These are phyloP conservation scores for Mnemiopsis leidyi DNA, from an alignment of 37 sponge, comb jelly and placozoan species.

Conservation along the genomic window DNA sequence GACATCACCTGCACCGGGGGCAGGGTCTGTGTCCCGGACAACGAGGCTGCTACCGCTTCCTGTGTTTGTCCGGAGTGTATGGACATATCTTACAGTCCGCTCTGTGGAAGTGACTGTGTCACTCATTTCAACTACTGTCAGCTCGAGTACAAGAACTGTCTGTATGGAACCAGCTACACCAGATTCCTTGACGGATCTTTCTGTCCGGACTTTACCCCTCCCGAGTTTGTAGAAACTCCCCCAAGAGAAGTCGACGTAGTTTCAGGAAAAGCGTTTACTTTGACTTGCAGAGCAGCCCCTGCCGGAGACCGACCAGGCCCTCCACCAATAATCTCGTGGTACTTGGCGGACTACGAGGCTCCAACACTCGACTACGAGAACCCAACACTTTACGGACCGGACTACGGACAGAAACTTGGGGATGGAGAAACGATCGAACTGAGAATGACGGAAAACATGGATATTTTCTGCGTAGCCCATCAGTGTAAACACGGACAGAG, in stretches of 20 bases:
- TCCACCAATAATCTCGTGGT: slow-evolving; percentile 63
- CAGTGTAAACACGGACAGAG: slow-evolving; percentile 61
- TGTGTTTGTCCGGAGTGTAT: slow-evolving; percentile 62
- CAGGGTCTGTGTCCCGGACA: slow-evolving; percentile 44
- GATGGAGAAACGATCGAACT: slow-evolving; percentile 19
- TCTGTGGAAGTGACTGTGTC: slow-evolving; percentile 51
- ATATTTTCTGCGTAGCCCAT: slow-evolving; percentile 14
- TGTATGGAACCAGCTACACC: slow-evolving; percentile 55
- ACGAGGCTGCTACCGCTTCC: slow-evolving; percentile 19
- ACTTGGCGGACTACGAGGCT: background rate
- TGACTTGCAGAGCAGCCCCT: slow-evolving; percentile 31
- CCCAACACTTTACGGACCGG: background rate
- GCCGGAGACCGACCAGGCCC: slow-evolving; percentile 1
- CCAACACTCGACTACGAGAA: background rate
- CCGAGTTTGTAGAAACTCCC: background rate
- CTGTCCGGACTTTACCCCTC: slow-evolving; percentile 44
- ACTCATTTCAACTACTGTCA: slow-evolving; percentile 44
- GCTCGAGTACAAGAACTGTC: slow-evolving; percentile 46
- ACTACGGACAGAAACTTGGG: background rate
- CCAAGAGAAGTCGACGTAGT: background rate
- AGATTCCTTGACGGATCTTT: background rate
- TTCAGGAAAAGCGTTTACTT: slow-evolving; percentile 4
- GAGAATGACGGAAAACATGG: background rate
- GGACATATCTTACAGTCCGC: background rate
- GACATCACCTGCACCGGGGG: slow-evolving; percentile 43